Evolutionary conservation across 1,140 invertebrate species (phyloP), one percentile per base, ranked within the genome.

Genomic region (Idris sp.): DNA sequence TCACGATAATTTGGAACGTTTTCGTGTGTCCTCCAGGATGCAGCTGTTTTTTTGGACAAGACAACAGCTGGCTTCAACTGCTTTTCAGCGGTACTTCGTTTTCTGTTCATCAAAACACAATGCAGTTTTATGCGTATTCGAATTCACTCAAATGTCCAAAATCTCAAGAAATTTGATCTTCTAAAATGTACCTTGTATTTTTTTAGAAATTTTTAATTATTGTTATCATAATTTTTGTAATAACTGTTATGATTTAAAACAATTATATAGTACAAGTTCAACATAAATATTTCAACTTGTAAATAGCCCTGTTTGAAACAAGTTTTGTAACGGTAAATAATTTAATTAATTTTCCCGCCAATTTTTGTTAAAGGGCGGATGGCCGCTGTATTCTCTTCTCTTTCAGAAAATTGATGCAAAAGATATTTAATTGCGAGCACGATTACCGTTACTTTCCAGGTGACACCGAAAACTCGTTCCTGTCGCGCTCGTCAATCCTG

Each of bases 391-490:
- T n/a, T 61, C n/a, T 48, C 22, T 15, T 6, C 14, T 59, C 26
- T 53, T 13, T 28, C 44, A 49, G 38, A 53, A 71, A 61, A 71
- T 61, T 54, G 40, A 53, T 58, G 46, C 22, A n/a, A 28, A 28
- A 26, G 56, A 51, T 43, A 62, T 53, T 54, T 65, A 59, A 73
- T 73, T 73, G 38, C 59, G 35, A 64, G 31, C 46, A 54, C 61
- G 35, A 51, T 40, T 49, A 48, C 72, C 72, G 72, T 74, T 74
- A 68, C 49, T 69, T 74, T 74, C 72, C 62, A 68, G 64, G 46
- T 68, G 62, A 59, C 72, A 68, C 72, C 72, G 56, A 74, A 74
- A 67, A 74, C 72, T 74, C 49, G 72, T 74, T 74, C 48, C 43
- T 48, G 62, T 56, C 62, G 46, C 48, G 59, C 61, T 67, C 71